Evolutionary conservation across 2,888 invertebrate species (phyloP), one percentile per base, ranked within the genome.

Genomic region (Drosophila helvetica): DNA sequence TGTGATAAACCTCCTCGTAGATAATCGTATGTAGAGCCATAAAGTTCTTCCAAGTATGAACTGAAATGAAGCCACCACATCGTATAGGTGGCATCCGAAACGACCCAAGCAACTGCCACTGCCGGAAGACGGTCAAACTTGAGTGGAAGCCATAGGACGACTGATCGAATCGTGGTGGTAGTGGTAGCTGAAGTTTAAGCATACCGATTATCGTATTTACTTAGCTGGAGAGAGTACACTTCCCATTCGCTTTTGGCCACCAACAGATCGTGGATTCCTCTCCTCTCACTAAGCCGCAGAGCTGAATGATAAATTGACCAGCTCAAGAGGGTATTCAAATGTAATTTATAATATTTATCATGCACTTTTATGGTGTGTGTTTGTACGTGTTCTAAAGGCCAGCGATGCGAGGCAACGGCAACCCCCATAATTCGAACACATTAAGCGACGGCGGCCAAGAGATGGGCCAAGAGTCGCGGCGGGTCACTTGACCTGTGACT

Each of bases 401-500:
- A 80, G 66, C 72, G 50, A 66, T 69, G 74, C 57, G 50, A 30
- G 61, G 45, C 33, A 53, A 59, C 15, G n/a, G n/a, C 66, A 65
- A 79, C 81, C 82, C 84, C 81, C 71, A 81, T 86, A 73, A 66
- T 77, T 81, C 77, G 17, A 61, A 66, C 77, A 68, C 73, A 67
- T 68, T 68, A 57, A 65, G 45, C 63, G 38, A 38, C 38, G 67
- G 69, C 72, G 27, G 27, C 79, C 81, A 72, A 78, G 65, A 70
- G 51, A 43, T 63, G 76, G 64, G 68, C 69, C 66, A 60, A 38
- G 38, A 38, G 38, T 38, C 38, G 38, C 38, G 38, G 38, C 67
- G 55, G 72, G 65, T 84, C 86, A 84, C 74, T 83, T 86, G 82
- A 86, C 82, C 82, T 71, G 82, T 46, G 79, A 66, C 45, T 66